Conservation (phyloP, 2,113 vertebrate species). For the Hassar affinis region DNA sequence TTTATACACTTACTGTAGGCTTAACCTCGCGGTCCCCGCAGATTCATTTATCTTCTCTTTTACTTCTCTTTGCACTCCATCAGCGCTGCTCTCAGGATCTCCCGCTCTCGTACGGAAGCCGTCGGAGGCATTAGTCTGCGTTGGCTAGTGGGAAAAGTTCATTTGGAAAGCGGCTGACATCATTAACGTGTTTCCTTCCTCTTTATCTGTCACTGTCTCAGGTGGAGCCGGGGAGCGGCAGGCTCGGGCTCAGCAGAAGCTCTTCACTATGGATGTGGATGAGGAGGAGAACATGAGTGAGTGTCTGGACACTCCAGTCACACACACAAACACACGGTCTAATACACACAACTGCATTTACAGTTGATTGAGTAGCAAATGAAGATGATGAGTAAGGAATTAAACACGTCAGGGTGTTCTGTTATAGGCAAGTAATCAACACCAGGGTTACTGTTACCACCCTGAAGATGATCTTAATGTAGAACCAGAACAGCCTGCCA, state of each 20-base stretch:
- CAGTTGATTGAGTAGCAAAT: neutral
- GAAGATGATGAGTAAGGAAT: neutral
- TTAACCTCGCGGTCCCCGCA: conserved; percentile 41
- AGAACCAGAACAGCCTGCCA: neutral
- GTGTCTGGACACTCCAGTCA: conserved; percentile 57
- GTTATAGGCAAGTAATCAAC: neutral
- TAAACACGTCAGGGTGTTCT: neutral
- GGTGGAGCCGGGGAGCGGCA: conserved; percentile 73
- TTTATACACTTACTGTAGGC: conserved; percentile 65
- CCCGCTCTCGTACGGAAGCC: neutral
- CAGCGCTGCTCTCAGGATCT: neutral
- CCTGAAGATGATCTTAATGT: neutral
- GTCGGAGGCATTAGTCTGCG: neutral
- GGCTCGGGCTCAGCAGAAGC: conserved; percentile 75
- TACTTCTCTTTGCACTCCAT: conserved; percentile 14
- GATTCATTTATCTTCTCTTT: conserved; percentile 24
- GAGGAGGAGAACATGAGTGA: conserved; percentile 99
- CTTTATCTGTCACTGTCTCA: conserved; percentile 68
- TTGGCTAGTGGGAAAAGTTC: neutral
- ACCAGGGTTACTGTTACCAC: neutral
- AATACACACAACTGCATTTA: neutral
- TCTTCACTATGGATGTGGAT: conserved; percentile 84
- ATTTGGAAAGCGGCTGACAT: neutral
- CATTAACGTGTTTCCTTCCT: conserved; percentile 52
- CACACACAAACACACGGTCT: neutral